Evolutionary conservation across 2,797 vertebrate species (phyloP).

Genomic region (Squalus acanthias): DNA sequence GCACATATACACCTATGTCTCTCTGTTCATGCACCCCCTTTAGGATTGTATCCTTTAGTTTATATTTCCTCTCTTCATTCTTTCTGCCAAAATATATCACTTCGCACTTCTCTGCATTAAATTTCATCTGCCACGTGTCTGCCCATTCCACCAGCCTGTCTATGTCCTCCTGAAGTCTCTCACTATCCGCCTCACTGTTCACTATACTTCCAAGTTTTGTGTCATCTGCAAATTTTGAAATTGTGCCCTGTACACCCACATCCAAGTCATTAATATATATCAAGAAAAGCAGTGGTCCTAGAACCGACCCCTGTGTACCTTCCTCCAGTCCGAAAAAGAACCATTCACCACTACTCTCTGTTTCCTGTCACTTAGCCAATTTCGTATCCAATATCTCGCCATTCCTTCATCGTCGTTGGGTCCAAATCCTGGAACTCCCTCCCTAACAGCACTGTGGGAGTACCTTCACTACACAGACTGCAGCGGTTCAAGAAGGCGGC

Average conservation of each 20-base stretch:
- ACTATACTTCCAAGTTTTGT: background rate
- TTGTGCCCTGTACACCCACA: background rate
- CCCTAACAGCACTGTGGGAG: too few species aligned
- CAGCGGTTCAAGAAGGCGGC: too few species aligned
- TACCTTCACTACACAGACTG: too few species aligned
- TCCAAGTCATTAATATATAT: background rate
- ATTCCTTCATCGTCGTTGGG: too few species aligned
- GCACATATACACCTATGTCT: background rate
- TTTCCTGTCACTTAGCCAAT: background rate
- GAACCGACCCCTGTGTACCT: background rate
- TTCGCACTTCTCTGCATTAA: background rate
- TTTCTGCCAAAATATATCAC: background rate
- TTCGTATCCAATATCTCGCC: background rate
- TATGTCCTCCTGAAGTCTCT: background rate
- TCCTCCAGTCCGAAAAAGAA: background rate
- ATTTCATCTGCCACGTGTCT: too few species aligned
- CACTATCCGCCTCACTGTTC: background rate
- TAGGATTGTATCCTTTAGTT: background rate
- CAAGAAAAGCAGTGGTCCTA: background rate
- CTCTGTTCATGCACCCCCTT: background rate
- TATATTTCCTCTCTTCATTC: background rate
- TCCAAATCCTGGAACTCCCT: too few species aligned
- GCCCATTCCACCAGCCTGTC: background rate
- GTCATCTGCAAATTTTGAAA: conserved; percentile 6
- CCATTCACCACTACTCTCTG: background rate